A percentile compares a stretch with the other conserved stretches of the same genome.
Evolutionary conservation across 2,888 invertebrate genomes (phyloP).

Genomic region (Deilephila elpenor): DNA sequence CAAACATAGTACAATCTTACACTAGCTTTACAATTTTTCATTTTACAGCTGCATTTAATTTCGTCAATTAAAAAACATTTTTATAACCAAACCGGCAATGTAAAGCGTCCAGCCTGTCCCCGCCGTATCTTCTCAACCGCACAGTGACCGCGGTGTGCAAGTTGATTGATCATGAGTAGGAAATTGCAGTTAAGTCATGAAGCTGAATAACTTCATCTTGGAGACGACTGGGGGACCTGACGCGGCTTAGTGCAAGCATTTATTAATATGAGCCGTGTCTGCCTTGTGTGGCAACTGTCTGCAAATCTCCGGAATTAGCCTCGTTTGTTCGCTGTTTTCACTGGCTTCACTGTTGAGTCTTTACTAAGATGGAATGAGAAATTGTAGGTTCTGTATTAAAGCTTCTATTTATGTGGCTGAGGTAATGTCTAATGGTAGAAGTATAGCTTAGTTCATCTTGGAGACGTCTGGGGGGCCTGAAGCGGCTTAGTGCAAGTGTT

Average conservation of each 20-base stretch:
- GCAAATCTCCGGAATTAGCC: neutral
- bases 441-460: no score
- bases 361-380: no score
- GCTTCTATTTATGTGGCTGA: no score
- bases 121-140: neutral
- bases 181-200: conserved; percentile 52
- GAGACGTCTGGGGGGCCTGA: conserved; percentile 14
- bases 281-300: neutral
- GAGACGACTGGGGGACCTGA: conserved; percentile 13
- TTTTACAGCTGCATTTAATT: no score
- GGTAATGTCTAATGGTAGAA: no score
- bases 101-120: neutral
- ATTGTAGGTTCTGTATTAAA: no score
- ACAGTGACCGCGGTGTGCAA: conserved; percentile 36
- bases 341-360: neutral
- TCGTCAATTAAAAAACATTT: neutral
- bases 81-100: neutral
- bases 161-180: conserved; percentile 55
- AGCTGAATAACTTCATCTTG: conserved; percentile 45
- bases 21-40: no score
- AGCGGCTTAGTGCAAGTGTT: neutral
- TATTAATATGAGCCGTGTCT: neutral
- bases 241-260: neutral
- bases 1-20: no score
- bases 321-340: conserved; percentile 11